Evolutionary conservation across 1,140 invertebrate genomes (phyloP), one percentile per base, ranked within the genome.

Genomic region (Drosophila takahashii): DNA sequence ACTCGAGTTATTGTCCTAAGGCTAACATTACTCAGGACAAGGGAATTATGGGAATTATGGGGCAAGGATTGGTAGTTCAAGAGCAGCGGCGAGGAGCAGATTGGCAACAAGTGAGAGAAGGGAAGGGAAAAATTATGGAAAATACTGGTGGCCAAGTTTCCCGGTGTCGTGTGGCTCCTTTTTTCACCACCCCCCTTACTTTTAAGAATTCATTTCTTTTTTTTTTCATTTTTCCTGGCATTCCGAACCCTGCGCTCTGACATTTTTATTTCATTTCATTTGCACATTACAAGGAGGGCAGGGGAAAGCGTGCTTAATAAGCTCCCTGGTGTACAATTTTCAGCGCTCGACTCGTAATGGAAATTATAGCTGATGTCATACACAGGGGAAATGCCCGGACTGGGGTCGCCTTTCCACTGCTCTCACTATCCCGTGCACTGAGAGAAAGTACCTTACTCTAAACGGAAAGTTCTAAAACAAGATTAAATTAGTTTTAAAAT

Each of bases 291-390:
- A 37, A 11, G 48, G 42, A 11, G 32, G 16, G 11, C 16, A 9
- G 10, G 39, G 39, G 16, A 10, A 11, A 59, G 59, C 78, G 57
- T 59, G 69, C 84, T 89, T 89, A 89, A 89, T 89, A 89, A 89
- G 84, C 84, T 89, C 84, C 84, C 84, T 80, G 80, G 84, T 77
- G 84, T 89, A 89, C 84, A 84, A 89, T 89, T 89, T 89, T 77
- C 79, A 87, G 84, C 77, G 84, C 79, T 83, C 79, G 72, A 80
- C 72, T 89, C 84, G 84, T 89, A 89, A 89, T 89, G 84, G 79
- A 89, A 89, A 89, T 89, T 89, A 89, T 89, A 89, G 84, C 84
- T 89, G 84, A 89, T 89, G 84, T 89, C 84, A 89, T 89, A 84
- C 84, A 78, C 84, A 56, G 69, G 84, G 84, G 84, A 87, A 48